Base-by-base conservation (phyloP, 2,797 vertebrate genomes). In the Choloepus didactylus region DNA sequence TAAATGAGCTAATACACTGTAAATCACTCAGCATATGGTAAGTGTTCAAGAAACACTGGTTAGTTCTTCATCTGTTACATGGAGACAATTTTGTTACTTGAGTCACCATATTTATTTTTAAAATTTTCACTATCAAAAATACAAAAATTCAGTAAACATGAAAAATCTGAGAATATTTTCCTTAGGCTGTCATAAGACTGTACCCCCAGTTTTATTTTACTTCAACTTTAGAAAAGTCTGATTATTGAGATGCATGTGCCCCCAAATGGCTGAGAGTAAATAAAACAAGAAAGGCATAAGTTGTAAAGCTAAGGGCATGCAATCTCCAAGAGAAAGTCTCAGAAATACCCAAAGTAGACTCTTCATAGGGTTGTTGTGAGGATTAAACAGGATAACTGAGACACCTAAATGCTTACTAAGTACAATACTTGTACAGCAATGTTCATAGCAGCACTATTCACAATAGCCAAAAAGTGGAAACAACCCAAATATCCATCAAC, bases 81-180 rank as follows among this genome's bases (percentile, higher is more conserved):
- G 12, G 25, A 88, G 35, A 35, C 35, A 35, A 16, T 54, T 54
- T 54, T 54, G 14, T 54, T 60, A 23, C 27, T 15, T 46, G 25
- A 16, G n/a, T 86, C 54, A 87, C 77, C 98, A 98, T 97, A 97
- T 98, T 99, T 99, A 98, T 98, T 99, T 98, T 98, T 98, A 99
- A 99, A 98, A 98, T 98, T 98, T 98, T 98, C 98, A 98, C 87
- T 98, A 98, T 98, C 44, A 75, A 99, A 99, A 99, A 98, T 98
- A 98, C 98, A 99, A 99, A 99, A 99, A 98, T 98, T 98, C 98
- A 98, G 97, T 98, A 98, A 98, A 98, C 89, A 97, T 94, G 97
- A 49, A 75, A 98, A 98, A 98, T 97, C 16, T 97, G 97, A 98
- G 97, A 97, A 96, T 96, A 96, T 93, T 98, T 97, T 70, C 96